Evolutionary conservation across 2,888 invertebrate genomes (phyloP).

Genomic region (Eurytoma californica): DNA sequence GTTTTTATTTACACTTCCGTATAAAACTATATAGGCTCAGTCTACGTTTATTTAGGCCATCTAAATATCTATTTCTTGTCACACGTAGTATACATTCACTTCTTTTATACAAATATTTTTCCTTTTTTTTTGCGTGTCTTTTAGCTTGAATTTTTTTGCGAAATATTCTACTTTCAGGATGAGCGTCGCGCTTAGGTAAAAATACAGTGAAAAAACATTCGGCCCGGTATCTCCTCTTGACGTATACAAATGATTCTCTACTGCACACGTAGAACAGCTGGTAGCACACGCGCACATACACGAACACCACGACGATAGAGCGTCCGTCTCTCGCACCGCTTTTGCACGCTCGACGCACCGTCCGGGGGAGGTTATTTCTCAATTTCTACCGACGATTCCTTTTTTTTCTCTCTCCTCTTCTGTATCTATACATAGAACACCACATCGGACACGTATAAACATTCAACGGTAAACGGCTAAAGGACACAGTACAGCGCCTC

Average conservation of each 20-base stretch:
- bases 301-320: neutral
- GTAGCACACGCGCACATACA: neutral
- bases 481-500: neutral
- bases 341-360: no score
- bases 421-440: neutral
- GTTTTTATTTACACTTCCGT: conserved; percentile 24
- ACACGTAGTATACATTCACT: no score
- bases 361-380: no score
- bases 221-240: neutral
- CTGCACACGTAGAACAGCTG: neutral
- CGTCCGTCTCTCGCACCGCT: neutral
- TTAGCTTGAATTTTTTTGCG: no score
- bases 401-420: neutral
- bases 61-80: no score
- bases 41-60: neutral
- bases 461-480: neutral
- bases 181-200: neutral
- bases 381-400: no score
- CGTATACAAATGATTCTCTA: neutral
- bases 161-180: neutral
- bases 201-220: neutral
- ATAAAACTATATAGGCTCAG: conserved; percentile 15
- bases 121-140: no score
- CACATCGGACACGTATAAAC: conserved; percentile 15
- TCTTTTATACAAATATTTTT: no score